Base-by-base conservation (phyloP, 2,888 invertebrate species). In the Celastrina argiolus region DNA sequence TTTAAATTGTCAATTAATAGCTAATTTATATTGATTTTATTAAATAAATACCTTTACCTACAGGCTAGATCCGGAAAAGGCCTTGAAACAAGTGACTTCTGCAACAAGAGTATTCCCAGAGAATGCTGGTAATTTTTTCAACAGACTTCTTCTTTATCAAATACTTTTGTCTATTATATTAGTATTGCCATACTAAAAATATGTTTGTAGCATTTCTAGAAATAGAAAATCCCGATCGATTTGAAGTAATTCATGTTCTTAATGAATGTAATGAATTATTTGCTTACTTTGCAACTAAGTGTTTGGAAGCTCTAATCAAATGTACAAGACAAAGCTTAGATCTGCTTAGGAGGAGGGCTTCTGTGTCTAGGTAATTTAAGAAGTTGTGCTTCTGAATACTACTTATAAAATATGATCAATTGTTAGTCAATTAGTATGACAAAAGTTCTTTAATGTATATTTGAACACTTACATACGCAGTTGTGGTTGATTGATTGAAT, bases 261-360 rank as follows among this genome's bases (percentile, higher is more conserved):
- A 94, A 93, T 64, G 96, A 96, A 78, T 96, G 96, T 75, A 94
- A 96, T 79, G 96, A 97, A 78, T 86, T 97, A 63, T 97, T 96
- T 79, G 94, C 95, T 0, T 95, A 94, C 79, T 97, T 96, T 76
- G 96, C 96, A 73, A 94, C 94, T 65, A 95, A 94, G 83, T 92
- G 96, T 70, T 87, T 95, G 39, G 94, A 96, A 69, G 87, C 96
- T 2, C 86, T 97, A 22, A 94, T 96, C 12, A 95, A 94, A 75
- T 93, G 94, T 66, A 96, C 96, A 0, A 94, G 94, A 78, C 86
- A 89, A 58, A 96, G 96, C 14, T 85, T 97, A 68, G 96, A 97
- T 76, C 81, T 92, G 68, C 84, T 97, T 39, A 94, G 95, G 70
- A 93, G 93, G 74, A 87, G 94, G 72, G 90, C 91, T 64, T 90